phyloP scores from a whole-genome alignment of 2,888 invertebrate genomes.

The Ochropleura plecta region DNA sequence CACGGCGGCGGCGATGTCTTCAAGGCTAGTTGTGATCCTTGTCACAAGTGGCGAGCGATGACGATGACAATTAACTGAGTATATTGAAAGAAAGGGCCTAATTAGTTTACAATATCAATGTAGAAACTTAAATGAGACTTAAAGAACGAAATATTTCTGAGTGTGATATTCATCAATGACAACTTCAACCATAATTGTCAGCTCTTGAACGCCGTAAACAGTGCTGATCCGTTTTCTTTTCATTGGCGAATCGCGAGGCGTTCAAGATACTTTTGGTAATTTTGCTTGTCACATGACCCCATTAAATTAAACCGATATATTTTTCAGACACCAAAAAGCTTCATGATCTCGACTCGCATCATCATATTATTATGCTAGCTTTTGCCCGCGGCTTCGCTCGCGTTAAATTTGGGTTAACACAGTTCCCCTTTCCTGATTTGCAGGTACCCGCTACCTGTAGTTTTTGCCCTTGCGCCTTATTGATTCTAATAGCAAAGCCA shows the following conservation, averaged over 20 bases:
- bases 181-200: no score
- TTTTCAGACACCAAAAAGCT: background rate
- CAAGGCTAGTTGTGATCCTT: background rate
- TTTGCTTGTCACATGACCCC: background rate
- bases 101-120: no score
- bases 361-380: background rate
- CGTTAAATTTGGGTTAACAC: no score
- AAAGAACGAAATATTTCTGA: background rate
- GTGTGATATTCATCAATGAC: background rate
- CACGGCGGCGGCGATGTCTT: slow-evolving; percentile 41
- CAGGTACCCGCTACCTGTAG: no score
- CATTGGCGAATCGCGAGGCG: background rate
- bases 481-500: no score
- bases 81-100: background rate
- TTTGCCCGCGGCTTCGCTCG: no score
- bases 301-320: background rate
- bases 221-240: background rate
- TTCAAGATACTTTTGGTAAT: background rate
- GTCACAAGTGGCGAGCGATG: background rate
- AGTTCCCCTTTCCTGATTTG: no score
- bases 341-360: background rate
- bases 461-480: no score
- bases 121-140: no score
- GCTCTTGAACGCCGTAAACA: background rate
- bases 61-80: background rate